Base-by-base conservation (phyloP, 2,797 vertebrate species). In the Semotilus atromaculatus region DNA sequence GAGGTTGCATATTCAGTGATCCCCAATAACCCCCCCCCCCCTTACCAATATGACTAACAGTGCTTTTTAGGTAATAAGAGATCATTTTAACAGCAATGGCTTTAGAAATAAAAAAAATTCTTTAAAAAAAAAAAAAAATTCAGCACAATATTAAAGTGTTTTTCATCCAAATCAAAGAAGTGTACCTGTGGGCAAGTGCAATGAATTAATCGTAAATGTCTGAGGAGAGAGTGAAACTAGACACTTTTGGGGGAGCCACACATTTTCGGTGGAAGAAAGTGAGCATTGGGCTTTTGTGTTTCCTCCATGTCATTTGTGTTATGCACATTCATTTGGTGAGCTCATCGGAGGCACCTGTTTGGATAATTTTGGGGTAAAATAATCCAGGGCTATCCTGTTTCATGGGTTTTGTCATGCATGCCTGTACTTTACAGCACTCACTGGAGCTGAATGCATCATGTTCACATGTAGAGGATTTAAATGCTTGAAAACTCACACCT, bases 171-270 rank as follows among this genome's bases (percentile, higher is more conserved):
- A 91, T 92, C 89, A 92, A 90, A 90, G 87, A 88, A 72, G 85
- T 60, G 36, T 80, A 89, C 86, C 78, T 64, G 31, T 60, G 73
- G 81, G 89, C 70, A 90, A 74, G 71, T 75, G 73, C 85, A 88
- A 86, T 72, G 86, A 91, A 91, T 89, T 90, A 88, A 91, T 90
- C 89, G 90, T 89, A 89, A 83, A 79, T 86, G 86, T 87, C 90
- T 83, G 91, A 92, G 92, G 93, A 94, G 89, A 88, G 77, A 70
- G 62, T 89, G 93, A 91, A 94, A 94, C 86, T 80, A 80, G 91
- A 94, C 87, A 92, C 93, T 87, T 77, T 91, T 90, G 76, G 87
- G 89, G 91, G 91, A 72, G 87, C 58, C 78, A 58, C 92, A 91
- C 88, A 75, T 82, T 88, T 88, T 91, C 84, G 82, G 87, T 88